phyloP scores from a whole-genome alignment of 2,113 vertebrate genomes.

The Podilymbus podiceps region DNA sequence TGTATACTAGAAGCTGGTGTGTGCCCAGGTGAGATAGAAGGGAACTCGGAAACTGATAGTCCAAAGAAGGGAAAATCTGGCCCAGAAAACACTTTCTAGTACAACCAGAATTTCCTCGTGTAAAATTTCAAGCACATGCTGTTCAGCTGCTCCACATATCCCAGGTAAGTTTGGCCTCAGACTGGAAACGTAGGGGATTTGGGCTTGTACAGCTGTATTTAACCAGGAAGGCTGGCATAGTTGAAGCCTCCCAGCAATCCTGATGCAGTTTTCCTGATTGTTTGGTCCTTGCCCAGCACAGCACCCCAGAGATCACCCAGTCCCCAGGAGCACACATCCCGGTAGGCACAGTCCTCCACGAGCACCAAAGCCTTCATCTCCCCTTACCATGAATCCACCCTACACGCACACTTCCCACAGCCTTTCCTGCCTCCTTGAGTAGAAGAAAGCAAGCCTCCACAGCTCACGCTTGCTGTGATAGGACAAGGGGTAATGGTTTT shows the following conservation, averaged over 20 bases:
- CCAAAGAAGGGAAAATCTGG: background rate
- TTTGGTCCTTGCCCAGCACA: background rate
- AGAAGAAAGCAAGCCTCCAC: background rate
- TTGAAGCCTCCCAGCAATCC: background rate
- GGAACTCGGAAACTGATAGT: background rate
- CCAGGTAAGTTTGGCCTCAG: background rate
- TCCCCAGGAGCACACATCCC: accelerated
- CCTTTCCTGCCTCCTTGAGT: background rate
- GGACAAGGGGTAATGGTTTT: background rate
- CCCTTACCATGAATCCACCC: background rate
- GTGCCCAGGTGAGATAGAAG: background rate
- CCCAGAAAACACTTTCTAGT: background rate
- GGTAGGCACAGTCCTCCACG: background rate
- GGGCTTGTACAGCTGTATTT: background rate
- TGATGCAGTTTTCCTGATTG: background rate
- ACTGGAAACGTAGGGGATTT: background rate
- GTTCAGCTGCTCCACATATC: background rate
- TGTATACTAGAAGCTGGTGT: background rate
- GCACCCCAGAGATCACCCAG: background rate
- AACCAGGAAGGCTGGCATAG: background rate
- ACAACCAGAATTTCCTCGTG: background rate
- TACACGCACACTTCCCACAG: accelerated
- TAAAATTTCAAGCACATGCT: background rate
- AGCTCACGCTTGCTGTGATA: background rate
- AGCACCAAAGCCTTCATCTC: background rate